Conservation (phyloP, 2,113 vertebrate species). For the Pomatostomus ruficeps region DNA sequence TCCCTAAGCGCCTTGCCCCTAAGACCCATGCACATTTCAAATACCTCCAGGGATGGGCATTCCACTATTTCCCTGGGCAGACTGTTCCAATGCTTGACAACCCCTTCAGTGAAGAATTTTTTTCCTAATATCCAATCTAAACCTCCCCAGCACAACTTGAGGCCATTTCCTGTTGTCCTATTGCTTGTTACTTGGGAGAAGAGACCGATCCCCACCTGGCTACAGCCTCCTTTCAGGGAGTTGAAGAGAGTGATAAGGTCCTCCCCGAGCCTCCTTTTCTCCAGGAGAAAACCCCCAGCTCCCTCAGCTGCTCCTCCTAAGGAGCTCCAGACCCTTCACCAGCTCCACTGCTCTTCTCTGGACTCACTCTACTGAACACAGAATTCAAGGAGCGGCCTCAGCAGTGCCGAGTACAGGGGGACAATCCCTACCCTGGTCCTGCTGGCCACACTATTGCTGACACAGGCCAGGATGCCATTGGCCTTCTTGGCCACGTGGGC, state of each 20-base stretch:
- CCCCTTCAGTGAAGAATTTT: background rate
- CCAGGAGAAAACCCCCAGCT: background rate
- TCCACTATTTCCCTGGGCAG: background rate
- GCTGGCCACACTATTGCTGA: background rate
- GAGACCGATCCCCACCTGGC: accelerated
- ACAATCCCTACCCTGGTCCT: background rate
- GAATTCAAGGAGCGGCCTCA: background rate
- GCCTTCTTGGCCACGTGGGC: background rate
- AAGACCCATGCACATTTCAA: background rate
- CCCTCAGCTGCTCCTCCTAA: background rate
- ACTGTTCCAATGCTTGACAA: background rate
- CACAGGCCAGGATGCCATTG: background rate
- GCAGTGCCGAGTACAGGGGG: background rate
- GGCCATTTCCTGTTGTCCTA: background rate
- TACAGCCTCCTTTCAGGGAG: background rate
- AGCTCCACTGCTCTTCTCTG: background rate
- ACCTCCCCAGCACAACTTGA: background rate
- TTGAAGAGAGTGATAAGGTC: background rate
- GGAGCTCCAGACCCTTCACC: background rate
- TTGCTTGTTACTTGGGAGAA: background rate
- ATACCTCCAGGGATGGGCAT: background rate
- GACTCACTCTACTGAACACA: background rate
- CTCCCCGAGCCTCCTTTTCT: background rate
- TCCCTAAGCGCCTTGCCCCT: background rate
- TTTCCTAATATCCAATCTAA: background rate